Conservation (phyloP, 2,113 vertebrate genomes). For the Grammomys surdaster region DNA sequence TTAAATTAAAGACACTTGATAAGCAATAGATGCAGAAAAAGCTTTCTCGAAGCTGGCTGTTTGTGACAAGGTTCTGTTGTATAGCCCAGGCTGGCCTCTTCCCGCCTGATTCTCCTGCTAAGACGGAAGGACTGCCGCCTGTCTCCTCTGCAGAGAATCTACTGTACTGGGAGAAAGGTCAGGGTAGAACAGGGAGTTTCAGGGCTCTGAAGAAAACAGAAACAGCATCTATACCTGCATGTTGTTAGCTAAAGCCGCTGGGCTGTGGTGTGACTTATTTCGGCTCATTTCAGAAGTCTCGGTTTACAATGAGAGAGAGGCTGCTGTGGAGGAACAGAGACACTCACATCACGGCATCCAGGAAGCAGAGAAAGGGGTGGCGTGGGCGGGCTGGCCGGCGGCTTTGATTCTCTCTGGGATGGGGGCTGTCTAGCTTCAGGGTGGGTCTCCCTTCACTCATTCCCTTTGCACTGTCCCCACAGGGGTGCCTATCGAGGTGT, state of each 20-base stretch:
- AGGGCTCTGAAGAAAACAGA: neutral
- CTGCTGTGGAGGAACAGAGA: neutral
- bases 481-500: neutral
- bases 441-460: neutral
- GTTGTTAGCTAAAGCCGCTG: neutral
- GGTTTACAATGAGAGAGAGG: neutral
- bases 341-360: neutral
- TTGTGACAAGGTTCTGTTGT: neutral
- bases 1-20: neutral
- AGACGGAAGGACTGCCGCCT: neutral
- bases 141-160: neutral
- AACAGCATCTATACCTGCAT: neutral
- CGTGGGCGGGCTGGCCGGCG: too few relatives aligned
- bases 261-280: neutral
- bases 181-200: neutral
- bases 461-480: too few relatives aligned
- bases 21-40: neutral
- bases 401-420: neutral
- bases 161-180: neutral
- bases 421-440: neutral
- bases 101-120: neutral
- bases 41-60: neutral
- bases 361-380: neutral
- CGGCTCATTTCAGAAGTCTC: neutral
- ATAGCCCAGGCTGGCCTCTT: neutral